Conservation (phyloP, 1,140 invertebrate species). For the Procambarus clarkii region DNA sequence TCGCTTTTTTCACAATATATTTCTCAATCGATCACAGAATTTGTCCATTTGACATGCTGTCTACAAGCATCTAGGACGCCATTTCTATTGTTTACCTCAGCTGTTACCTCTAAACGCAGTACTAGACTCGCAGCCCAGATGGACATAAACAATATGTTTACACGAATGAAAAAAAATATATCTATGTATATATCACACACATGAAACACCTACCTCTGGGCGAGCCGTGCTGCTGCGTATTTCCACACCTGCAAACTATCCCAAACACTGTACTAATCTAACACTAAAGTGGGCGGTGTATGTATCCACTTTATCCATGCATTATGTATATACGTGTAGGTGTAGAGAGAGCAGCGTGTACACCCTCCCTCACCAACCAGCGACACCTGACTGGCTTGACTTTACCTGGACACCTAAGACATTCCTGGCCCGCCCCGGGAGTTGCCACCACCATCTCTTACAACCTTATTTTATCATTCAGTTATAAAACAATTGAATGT, state of each 20-base stretch:
- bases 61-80: neutral
- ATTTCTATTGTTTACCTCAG: neutral
- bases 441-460: neutral
- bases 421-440: neutral
- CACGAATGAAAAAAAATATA: neutral
- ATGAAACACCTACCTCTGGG: neutral
- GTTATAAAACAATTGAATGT: too few species aligned
- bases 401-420: neutral
- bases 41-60: neutral
- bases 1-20: neutral
- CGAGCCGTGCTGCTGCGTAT: neutral
- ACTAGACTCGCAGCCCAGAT: neutral
- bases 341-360: neutral
- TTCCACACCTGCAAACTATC: neutral
- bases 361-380: neutral
- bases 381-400: neutral
- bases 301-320: neutral
- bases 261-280: neutral
- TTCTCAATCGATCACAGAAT: neutral
- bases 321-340: neutral
- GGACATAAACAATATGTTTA: neutral
- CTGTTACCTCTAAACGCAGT: neutral
- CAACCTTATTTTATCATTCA: too few species aligned
- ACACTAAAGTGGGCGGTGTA: neutral
- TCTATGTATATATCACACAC: too few species aligned